phyloP scores from a whole-genome alignment of 2,888 invertebrate genomes.

The Caenorhabditis becei region DNA sequence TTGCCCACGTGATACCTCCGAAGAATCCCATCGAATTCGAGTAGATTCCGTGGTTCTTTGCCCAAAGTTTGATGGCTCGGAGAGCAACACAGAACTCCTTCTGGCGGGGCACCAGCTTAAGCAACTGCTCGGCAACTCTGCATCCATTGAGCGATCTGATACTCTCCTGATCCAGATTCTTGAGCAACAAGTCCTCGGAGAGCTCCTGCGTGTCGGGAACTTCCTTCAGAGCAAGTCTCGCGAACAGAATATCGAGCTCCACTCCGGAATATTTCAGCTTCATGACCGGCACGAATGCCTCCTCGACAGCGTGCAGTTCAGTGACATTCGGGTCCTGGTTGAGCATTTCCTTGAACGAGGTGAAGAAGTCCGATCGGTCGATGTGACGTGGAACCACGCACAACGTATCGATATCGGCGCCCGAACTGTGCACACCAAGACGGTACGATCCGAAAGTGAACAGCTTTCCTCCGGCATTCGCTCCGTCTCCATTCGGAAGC shows the following conservation, averaged over 20 bases:
- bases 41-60: conserved; percentile 87
- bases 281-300: conserved; percentile 98
- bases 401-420: conserved; percentile 98
- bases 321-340: conserved; percentile 86
- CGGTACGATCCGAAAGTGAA: conserved; percentile 99
- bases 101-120: conserved; percentile 94
- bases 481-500: conserved; percentile 93
- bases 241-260: conserved; percentile 97
- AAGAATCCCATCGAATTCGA: conserved; percentile 98
- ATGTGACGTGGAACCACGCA: conserved; percentile 98
- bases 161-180: conserved; percentile 96
- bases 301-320: conserved; percentile 90
- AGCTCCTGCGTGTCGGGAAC: conserved; percentile 90
- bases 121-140: conserved; percentile 97
- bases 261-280: conserved; percentile 99
- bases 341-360: conserved; percentile 93
- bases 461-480: conserved; percentile 94
- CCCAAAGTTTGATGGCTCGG: conserved; percentile 90
- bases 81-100: conserved; percentile 94
- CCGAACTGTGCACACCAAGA: conserved; percentile 90
- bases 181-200: conserved; percentile 91
- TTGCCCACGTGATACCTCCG: conserved; percentile 97
- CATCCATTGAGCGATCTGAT: conserved; percentile 87
- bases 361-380: conserved; percentile 93
- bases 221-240: conserved; percentile 90